phyloP scores from a whole-genome alignment of 2,888 invertebrate species.

The Caenorhabditis japonica region DNA sequence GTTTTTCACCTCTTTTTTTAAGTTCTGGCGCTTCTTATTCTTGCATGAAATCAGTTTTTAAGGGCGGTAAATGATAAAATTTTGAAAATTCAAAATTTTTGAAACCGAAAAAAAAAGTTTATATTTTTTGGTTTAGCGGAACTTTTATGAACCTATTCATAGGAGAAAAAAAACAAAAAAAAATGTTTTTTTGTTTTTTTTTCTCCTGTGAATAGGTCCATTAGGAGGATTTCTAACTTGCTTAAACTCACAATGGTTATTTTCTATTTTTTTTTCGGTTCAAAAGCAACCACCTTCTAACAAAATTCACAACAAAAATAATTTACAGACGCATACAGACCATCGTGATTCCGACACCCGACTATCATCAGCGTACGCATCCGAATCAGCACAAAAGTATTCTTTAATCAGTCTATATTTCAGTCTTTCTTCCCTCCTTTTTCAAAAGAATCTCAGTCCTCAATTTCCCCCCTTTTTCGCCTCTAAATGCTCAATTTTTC shows the following conservation, averaged over 20 bases:
- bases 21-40: background rate
- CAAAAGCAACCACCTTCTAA: background rate
- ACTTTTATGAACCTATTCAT: too few species aligned
- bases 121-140: too few species aligned
- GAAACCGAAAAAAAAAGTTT: too few species aligned
- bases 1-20: slow-evolving; percentile 26
- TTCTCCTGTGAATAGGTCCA: too few species aligned
- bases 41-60: background rate
- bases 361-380: slow-evolving; percentile 61
- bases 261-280: too few species aligned
- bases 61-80: too few species aligned
- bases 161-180: too few species aligned
- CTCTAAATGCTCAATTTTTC: background rate
- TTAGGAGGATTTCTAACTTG: too few species aligned
- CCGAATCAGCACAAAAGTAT: slow-evolving; percentile 49
- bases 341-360: slow-evolving; percentile 72
- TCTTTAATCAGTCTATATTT: slow-evolving; percentile 17
- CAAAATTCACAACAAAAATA: background rate
- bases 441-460: slow-evolving; percentile 30
- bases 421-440: slow-evolving; percentile 3
- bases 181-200: too few species aligned
- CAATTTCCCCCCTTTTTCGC: background rate
- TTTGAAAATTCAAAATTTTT: too few species aligned
- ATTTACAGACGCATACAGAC: slow-evolving; percentile 68
- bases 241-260: too few species aligned